These are phyloP conservation scores for Cataglyphis altisquamis DNA, from an alignment of 2,888 invertebrate genomes.

Conservation along the genomic window DNA sequence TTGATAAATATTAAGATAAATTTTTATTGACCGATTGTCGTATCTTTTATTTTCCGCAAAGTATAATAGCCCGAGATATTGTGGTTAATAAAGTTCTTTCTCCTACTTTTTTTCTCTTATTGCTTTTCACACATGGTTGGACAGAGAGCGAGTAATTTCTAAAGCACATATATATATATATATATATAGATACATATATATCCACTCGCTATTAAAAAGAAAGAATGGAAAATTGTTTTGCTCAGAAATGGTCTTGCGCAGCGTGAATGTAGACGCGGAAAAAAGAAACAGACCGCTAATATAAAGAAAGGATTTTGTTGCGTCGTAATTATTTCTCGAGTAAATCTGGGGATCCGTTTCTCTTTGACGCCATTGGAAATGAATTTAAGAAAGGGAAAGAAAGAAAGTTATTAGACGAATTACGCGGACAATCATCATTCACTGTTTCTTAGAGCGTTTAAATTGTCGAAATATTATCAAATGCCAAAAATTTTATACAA, in stretches of 20 bases:
- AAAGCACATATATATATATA: neutral
- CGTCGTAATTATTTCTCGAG: conserved; percentile 63
- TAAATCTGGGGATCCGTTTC: conserved; percentile 28
- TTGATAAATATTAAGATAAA: neutral
- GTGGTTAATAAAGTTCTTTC: conserved; percentile 49
- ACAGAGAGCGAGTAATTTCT: conserved; percentile 34
- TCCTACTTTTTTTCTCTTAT: neutral
- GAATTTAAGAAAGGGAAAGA: neutral
- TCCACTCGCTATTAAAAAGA: conserved; percentile 51
- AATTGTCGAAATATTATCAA: neutral
- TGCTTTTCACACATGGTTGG: conserved; percentile 2
- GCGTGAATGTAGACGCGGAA: conserved; percentile 13
- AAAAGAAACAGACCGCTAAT: neutral
- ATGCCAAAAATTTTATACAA: neutral
- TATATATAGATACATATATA: neutral
- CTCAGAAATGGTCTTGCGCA: conserved; percentile 10
- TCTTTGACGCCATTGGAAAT: neutral
- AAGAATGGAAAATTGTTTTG: conserved; percentile 49
- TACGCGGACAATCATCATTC: neutral
- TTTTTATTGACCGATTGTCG: neutral
- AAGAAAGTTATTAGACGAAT: conserved; percentile 4
- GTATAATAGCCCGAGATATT: conserved; percentile 24
- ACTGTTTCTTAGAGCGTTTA: neutral
- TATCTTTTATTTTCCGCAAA: conserved; percentile 46
- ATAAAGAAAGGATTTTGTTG: conserved; percentile 30